Evolutionary conservation across 2,113 vertebrate species (phyloP).

Genomic region (Coturnix japonica): DNA sequence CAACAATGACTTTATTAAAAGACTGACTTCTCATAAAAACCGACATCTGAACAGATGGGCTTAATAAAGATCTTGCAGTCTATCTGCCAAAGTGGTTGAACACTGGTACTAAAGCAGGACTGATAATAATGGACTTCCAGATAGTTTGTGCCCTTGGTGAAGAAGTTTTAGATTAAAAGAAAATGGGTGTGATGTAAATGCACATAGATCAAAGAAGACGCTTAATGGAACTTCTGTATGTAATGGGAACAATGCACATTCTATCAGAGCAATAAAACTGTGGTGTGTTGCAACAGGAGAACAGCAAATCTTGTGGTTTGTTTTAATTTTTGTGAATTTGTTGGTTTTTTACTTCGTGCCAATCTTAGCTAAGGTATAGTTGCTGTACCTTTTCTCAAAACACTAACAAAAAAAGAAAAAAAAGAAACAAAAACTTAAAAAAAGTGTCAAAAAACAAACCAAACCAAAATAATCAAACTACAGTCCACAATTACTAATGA

Average conservation of each 20-base stretch:
- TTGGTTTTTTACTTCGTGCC: background rate
- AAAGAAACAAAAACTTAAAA: background rate
- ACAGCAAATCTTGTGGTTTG: background rate
- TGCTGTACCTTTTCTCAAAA: background rate
- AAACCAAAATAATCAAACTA: too few species aligned
- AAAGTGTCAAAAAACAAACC: background rate
- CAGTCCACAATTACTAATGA: background rate
- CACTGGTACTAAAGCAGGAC: background rate
- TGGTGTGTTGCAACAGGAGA: background rate
- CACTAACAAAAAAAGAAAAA: background rate
- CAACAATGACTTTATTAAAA: slow-evolving; percentile 26
- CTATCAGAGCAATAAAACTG: background rate
- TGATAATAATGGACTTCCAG: slow-evolving; percentile 27
- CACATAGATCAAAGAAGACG: background rate
- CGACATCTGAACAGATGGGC: slow-evolving; percentile 35
- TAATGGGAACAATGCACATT: background rate
- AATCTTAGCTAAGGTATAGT: background rate
- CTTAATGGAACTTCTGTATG: background rate
- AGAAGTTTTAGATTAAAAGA: slow-evolving; percentile 30
- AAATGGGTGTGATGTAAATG: background rate
- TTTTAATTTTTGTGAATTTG: background rate
- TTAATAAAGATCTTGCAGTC: slow-evolving; percentile 38
- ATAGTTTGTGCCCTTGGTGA: slow-evolving; percentile 19
- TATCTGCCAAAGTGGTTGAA: slow-evolving; percentile 30
- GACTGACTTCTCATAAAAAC: slow-evolving; percentile 3